These are phyloP conservation scores for Tachystola acroxantha DNA, from an alignment of 2,888 invertebrate species.

Conservation along the genomic window DNA sequence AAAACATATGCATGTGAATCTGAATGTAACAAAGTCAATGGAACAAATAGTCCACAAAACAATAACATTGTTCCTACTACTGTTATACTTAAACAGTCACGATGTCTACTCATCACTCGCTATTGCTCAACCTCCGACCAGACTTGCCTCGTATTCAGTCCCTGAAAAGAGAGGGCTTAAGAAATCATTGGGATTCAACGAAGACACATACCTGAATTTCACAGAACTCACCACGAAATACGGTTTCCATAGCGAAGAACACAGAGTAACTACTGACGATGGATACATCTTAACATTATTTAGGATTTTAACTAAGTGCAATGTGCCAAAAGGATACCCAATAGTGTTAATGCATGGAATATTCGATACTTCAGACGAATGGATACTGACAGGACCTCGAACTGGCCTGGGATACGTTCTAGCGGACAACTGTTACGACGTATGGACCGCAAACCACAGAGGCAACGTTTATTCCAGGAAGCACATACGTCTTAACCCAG, in stretches of 20 bases:
- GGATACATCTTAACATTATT: constrained; percentile 51
- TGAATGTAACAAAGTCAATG: constrained; percentile 33
- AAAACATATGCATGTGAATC: constrained; percentile 40
- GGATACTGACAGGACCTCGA: constrained; percentile 41
- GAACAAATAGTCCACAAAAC: constrained; percentile 19
- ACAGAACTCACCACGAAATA: constrained; percentile 48
- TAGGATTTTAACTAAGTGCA: constrained; percentile 41
- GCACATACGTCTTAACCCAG: constrained; percentile 66
- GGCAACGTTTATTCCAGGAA: constrained; percentile 80
- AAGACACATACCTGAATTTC: constrained; percentile 58
- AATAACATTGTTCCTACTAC: constrained; percentile 22
- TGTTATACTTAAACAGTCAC: constrained; percentile 15
- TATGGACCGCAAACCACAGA: constrained; percentile 64
- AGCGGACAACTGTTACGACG: constrained; percentile 75
- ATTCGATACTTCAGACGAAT: constrained; percentile 44
- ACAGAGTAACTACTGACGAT: constrained; percentile 45
- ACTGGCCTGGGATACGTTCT: constrained; percentile 47
- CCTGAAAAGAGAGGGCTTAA: constrained; percentile 45
- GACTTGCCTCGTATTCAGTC: constrained; percentile 37
- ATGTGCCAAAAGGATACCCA: constrained; percentile 29
- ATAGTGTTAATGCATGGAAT: constrained; percentile 51
- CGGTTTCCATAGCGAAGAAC: constrained; percentile 38
- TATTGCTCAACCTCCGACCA: constrained; percentile 17
- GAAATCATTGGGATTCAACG: constrained; percentile 43
- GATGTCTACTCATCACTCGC: constrained; percentile 21